Evolutionary conservation across 1,140 invertebrate genomes (phyloP).

Genomic region (Drosophila bocki): DNA sequence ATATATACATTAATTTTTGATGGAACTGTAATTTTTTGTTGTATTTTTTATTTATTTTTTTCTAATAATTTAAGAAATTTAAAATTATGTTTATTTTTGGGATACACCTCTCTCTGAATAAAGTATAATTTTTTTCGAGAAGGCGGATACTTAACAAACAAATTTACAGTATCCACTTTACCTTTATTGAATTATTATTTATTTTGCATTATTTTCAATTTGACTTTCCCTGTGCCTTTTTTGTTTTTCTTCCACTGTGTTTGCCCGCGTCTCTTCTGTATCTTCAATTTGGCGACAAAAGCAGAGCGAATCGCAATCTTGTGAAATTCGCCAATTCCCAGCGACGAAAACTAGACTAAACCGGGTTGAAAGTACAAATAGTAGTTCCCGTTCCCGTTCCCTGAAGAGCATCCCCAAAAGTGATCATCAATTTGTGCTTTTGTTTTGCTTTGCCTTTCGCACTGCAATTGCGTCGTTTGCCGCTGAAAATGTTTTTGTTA

Average conservation of each 20-base stretch:
- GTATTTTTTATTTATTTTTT: background rate
- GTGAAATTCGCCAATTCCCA: constrained; percentile 67
- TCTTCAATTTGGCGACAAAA: constrained; percentile 57
- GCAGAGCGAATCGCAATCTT: constrained; percentile 59
- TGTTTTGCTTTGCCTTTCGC: constrained; percentile 74
- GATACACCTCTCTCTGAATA: too few species aligned
- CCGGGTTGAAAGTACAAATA: constrained; percentile 38
- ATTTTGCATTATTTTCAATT: constrained; percentile 10
- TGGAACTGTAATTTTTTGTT: background rate
- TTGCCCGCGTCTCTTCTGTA: constrained; percentile 15
- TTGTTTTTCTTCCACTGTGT: background rate
- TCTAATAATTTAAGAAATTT: too few species aligned
- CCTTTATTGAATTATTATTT: constrained; percentile 4
- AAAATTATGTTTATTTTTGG: too few species aligned
- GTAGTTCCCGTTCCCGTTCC: background rate
- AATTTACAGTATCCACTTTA: background rate
- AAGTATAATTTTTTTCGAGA: too few species aligned
- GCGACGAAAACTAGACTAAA: constrained; percentile 56
- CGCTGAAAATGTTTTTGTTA: constrained; percentile 26
- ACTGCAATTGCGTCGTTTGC: constrained; percentile 65
- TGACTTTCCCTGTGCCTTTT: constrained; percentile 7
- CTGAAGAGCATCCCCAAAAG: background rate
- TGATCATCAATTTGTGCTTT: constrained; percentile 46
- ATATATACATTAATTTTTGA: background rate
- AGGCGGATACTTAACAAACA: background rate